A percentile compares a stretch with the other conserved stretches of the same genome.
Evolutionary conservation across 2,797 vertebrate species (phyloP).

Genomic region (Benthosema pterotum): DNA sequence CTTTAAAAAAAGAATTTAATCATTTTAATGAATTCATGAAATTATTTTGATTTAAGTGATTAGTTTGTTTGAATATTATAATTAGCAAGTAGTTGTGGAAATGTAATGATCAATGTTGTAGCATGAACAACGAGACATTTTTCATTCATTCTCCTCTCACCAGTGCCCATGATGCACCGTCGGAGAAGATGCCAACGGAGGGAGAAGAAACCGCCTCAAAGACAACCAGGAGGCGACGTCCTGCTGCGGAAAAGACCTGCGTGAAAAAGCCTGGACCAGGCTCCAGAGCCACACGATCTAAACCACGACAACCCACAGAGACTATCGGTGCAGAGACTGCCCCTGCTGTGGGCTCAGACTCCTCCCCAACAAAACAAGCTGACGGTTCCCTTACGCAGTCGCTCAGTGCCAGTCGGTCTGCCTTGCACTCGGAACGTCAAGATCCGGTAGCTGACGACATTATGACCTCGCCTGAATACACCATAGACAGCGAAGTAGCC

Average conservation of each 20-base stretch:
- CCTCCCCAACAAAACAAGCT: too few relatives aligned
- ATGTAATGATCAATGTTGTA: neutral
- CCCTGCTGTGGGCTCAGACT: too few relatives aligned
- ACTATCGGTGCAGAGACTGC: neutral
- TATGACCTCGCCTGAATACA: neutral
- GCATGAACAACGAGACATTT: neutral
- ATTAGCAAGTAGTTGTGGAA: too few relatives aligned
- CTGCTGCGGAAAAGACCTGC: neutral
- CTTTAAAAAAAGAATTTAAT: too few relatives aligned
- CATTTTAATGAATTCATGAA: too few relatives aligned
- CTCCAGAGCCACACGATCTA: neutral
- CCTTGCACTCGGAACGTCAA: too few relatives aligned
- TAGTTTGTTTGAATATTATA: too few relatives aligned
- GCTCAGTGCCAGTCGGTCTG: too few relatives aligned
- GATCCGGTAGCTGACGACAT: neutral
- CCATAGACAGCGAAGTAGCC: neutral
- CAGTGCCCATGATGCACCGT: constrained; percentile 31
- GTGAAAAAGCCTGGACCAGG: neutral
- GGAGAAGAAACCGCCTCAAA: neutral
- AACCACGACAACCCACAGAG: too few relatives aligned
- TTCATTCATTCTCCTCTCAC: constrained; percentile 6
- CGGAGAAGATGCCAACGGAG: constrained; percentile 28
- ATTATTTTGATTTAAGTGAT: too few relatives aligned
- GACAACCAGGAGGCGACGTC: neutral
- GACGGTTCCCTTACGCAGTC: too few relatives aligned